phyloP scores from a whole-genome alignment of 2,797 vertebrate genomes.

The Phoeniculus purpureus region DNA sequence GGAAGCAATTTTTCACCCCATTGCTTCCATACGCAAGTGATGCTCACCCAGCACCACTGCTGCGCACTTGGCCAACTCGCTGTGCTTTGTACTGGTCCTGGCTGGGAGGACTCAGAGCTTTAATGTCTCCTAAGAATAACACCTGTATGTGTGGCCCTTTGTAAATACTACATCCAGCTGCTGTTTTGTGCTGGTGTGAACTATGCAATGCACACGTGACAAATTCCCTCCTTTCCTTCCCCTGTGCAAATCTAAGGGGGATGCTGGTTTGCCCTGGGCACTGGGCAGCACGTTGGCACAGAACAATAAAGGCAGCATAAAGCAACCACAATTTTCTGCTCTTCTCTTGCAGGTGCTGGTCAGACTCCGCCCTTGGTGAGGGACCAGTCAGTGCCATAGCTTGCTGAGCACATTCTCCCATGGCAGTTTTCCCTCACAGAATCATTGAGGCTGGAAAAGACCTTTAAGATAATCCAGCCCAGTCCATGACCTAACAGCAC shows the following conservation, averaged over 20 bases:
- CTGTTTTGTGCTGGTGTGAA: background rate
- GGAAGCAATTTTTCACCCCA: conserved; percentile 42
- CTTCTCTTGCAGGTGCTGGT: background rate
- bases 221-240: background rate
- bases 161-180: background rate
- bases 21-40: background rate
- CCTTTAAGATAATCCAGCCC: too few species aligned
- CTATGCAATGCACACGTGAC: too few species aligned
- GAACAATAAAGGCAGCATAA: background rate
- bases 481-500: too few species aligned
- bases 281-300: background rate
- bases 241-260: background rate
- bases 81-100: background rate
- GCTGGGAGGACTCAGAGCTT: background rate
- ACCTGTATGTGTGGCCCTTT: background rate
- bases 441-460: too few species aligned
- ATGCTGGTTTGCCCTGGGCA: rapidly evolving
- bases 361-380: background rate
- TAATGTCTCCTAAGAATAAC: background rate
- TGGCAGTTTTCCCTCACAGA: background rate
- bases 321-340: background rate
- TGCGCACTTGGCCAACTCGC: rapidly evolving
- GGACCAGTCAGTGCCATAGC: background rate
- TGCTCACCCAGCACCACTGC: background rate
- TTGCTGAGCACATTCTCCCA: background rate